These are phyloP conservation scores for Quadriops clusia DNA, from an alignment of 2,888 invertebrate genomes.

Conservation along the genomic window DNA sequence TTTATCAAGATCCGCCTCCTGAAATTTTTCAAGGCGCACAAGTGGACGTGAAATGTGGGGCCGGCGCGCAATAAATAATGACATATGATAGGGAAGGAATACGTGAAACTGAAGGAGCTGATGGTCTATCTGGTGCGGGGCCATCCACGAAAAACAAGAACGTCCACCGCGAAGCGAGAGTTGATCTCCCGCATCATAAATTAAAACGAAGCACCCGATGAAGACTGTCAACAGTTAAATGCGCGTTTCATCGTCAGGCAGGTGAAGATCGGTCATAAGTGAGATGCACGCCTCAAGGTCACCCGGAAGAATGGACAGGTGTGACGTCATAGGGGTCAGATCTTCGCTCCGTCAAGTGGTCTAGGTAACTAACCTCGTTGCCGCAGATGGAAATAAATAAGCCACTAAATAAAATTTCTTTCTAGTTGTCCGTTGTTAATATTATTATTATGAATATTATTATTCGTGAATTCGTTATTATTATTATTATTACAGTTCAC, in stretches of 20 bases:
- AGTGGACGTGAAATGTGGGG: no score
- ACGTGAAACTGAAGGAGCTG: no score
- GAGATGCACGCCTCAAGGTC: conserved; percentile 27
- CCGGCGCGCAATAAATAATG: no score
- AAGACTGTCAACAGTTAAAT: conserved; percentile 22
- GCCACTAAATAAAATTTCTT: not conserved
- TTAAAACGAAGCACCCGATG: conserved; percentile 24
- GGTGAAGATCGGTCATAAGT: conserved; percentile 18
- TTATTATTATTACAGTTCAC: no score
- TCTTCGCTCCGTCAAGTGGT: conserved; percentile 4
- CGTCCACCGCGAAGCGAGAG: no score
- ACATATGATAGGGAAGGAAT: no score
- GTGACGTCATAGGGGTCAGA: conserved; percentile 29
- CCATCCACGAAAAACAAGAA: no score
- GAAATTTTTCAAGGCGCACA: no score
- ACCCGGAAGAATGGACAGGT: conserved; percentile 29
- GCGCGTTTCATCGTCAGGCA: conserved; percentile 16
- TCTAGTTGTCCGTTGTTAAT: conserved; percentile 1
- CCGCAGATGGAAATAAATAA: not conserved
- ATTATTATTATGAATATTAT: not conserved
- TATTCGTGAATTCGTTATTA: not conserved
- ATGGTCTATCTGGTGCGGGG: no score
- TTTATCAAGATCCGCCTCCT: no score
- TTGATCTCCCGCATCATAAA: conserved; percentile 20
- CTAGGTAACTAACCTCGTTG: not conserved